Conservation (phyloP, 2,888 invertebrate species). For the Ophonus ardosiacus region DNA sequence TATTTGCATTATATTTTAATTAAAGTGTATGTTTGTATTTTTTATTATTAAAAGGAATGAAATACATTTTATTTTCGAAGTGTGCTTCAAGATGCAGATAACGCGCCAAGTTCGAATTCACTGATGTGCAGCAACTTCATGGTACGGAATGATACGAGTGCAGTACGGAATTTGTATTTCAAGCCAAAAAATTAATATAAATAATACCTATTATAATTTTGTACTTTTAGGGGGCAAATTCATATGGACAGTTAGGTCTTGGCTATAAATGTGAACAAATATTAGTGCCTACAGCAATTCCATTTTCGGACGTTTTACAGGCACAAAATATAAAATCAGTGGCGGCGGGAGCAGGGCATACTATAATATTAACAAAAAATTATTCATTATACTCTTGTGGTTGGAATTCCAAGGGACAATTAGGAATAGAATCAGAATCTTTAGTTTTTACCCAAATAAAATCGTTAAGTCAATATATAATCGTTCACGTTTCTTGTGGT, state of each 20-base stretch:
- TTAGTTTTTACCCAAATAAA: constrained; percentile 80
- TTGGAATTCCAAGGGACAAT: constrained; percentile 86
- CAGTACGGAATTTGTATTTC: not conserved
- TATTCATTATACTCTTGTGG: constrained; percentile 88
- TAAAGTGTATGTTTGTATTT: too few species aligned
- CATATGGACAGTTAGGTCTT: constrained; percentile 88
- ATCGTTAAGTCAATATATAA: constrained; percentile 77
- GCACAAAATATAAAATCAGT: constrained; percentile 80
- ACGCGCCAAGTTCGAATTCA: too few species aligned
- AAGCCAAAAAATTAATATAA: constrained; percentile 19
- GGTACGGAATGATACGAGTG: too few species aligned
- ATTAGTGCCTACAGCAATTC: constrained; percentile 77
- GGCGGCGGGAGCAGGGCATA: constrained; percentile 88
- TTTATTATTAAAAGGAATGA: too few species aligned
- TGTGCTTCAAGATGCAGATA: too few species aligned
- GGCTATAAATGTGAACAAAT: constrained; percentile 83
- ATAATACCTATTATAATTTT: constrained; percentile 44
- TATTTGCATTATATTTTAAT: too few species aligned
- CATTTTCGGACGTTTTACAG: constrained; percentile 71
- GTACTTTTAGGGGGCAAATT: constrained; percentile 85
- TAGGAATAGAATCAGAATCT: constrained; percentile 79
- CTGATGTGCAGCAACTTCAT: too few species aligned
- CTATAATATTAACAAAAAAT: constrained; percentile 81
- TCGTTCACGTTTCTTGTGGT: constrained; percentile 85
- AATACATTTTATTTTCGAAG: too few species aligned